A percentile compares a stretch with the other conserved stretches of the same genome.
phyloP scores from a whole-genome alignment of 2,113 vertebrate species.

The Mionectes macconnelli region DNA sequence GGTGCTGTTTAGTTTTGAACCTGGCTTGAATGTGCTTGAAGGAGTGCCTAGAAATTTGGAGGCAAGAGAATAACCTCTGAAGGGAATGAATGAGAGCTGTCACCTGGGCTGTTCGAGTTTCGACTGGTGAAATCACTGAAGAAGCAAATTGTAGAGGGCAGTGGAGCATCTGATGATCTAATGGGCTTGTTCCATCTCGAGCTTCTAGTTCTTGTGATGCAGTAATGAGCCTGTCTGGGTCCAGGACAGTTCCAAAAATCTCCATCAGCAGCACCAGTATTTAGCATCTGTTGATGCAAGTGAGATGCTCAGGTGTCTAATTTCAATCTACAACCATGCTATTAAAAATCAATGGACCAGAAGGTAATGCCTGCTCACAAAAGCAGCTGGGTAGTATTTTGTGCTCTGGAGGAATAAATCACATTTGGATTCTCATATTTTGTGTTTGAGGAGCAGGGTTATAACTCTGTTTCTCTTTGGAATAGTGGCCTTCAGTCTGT shows the following conservation, averaged over 20 bases:
- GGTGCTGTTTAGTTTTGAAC: background rate
- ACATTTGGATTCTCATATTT: background rate
- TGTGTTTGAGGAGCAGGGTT: background rate
- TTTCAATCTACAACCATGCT: background rate
- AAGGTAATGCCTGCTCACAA: constrained; percentile 3
- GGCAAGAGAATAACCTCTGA: background rate
- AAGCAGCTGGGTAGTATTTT: background rate
- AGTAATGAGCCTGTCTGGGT: background rate
- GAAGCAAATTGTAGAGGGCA: background rate
- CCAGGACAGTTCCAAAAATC: background rate
- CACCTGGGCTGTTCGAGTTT: background rate
- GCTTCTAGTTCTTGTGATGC: background rate
- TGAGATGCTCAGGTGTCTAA: background rate
- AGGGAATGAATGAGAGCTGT: background rate
- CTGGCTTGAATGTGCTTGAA: background rate
- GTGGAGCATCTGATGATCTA: background rate
- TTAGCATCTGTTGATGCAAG: background rate
- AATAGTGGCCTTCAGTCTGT: background rate
- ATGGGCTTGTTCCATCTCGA: background rate
- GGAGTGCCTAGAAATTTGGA: background rate
- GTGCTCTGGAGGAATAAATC: background rate
- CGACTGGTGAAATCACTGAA: background rate
- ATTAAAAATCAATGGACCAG: constrained; percentile 32
- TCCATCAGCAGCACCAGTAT: background rate
- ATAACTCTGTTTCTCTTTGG: background rate